Percentiles rank a stretch among this genome's conserved stretches.
phyloP scores from a whole-genome alignment of 1,140 invertebrate species.

The Hylyphantes graminicola region DNA sequence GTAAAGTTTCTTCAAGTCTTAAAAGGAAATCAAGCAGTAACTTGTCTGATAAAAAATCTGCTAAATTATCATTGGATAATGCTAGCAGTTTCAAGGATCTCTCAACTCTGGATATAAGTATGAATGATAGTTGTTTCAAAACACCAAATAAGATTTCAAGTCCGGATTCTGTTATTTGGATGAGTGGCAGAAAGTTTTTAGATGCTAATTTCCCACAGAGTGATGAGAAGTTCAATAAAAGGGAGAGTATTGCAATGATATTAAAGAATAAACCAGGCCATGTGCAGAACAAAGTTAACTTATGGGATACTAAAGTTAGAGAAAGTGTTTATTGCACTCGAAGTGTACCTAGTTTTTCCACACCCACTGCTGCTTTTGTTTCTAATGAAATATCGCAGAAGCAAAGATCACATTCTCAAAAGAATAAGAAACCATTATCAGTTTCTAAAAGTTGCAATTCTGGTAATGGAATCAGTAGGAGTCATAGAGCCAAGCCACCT shows the following conservation, averaged over 20 bases:
- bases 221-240: constrained; percentile 23
- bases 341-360: constrained; percentile 4
- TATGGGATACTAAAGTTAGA: constrained; percentile 24
- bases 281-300: constrained; percentile 39
- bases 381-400: not conserved
- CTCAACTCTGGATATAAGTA: not conserved
- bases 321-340: not conserved
- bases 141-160: constrained; percentile 6
- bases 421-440: not conserved
- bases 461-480: not conserved
- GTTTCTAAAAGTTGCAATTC: constrained; percentile 4
- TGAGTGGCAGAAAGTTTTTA: constrained; percentile 40
- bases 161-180: constrained; percentile 26
- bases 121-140: constrained; percentile 45
- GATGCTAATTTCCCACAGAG: not conserved
- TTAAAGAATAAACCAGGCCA: constrained; percentile 50
- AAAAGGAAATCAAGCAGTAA: constrained; percentile 1
- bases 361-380: not conserved
- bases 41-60: not conserved
- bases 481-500: not conserved
- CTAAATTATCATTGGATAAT: not conserved
- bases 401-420: not conserved
- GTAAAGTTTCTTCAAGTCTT: not conserved
- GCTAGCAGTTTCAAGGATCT: not conserved
- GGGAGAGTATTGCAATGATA: constrained; percentile 50